A percentile compares a stretch with the other conserved stretches of the same genome.
phyloP scores from a whole-genome alignment of 2,113 vertebrate genomes.

The Melanostigma gelatinosum region DNA sequence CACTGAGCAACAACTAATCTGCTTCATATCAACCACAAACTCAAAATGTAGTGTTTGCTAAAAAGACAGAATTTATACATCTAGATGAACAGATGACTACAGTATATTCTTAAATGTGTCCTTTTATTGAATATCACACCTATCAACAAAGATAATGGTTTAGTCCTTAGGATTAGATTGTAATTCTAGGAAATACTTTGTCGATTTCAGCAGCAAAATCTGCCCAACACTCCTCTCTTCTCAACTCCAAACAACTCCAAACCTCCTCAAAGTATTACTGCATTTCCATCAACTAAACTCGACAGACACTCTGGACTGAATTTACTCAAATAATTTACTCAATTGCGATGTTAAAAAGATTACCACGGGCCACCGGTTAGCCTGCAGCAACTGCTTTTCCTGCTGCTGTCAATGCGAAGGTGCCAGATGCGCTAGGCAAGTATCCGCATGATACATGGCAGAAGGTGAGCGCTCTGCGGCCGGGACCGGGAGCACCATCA shows the following conservation, averaged over 20 bases:
- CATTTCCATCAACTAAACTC: neutral
- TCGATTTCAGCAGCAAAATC: neutral
- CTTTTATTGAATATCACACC: constrained; percentile 20
- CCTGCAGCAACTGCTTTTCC: constrained; percentile 65
- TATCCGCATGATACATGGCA: constrained; percentile 80
- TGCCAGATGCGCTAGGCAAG: constrained; percentile 78
- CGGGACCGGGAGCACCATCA: constrained; percentile 64
- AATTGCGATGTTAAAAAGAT: constrained; percentile 45
- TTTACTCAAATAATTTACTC: constrained; percentile 11
- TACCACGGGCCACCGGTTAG: constrained; percentile 45
- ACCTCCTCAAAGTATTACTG: neutral
- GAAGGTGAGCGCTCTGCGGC: constrained; percentile 71
- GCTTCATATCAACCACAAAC: constrained; percentile 52
- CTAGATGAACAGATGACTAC: constrained; percentile 14
- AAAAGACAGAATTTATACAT: constrained; percentile 50
- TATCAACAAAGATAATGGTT: neutral
- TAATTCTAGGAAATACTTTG: neutral
- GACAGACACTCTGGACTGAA: neutral
- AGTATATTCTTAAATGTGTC: constrained; percentile 8
- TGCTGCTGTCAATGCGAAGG: constrained; percentile 53
- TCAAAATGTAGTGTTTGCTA: constrained; percentile 52
- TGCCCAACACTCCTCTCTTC: neutral
- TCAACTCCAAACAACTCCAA: neutral
- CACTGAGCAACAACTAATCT: constrained; percentile 69
- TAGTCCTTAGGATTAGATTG: neutral